phyloP scores from a whole-genome alignment of 2,113 vertebrate species.

The Capreolus pygargus region DNA sequence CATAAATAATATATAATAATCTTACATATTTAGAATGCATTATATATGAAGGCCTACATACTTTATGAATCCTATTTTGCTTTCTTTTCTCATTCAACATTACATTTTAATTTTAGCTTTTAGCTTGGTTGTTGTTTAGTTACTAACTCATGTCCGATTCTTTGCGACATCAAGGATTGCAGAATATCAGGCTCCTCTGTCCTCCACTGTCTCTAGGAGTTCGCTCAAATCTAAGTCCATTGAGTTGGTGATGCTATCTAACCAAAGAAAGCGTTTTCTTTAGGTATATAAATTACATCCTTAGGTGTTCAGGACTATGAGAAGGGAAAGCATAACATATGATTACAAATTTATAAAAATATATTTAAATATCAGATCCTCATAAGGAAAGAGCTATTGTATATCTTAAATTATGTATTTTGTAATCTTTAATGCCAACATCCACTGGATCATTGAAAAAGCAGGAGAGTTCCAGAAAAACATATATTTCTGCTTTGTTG shows the following conservation, averaged over 20 bases:
- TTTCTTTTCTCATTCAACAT: not conserved
- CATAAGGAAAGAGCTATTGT: not conserved
- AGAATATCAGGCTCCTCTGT: not conserved
- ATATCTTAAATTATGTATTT: not conserved
- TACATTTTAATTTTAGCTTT: not conserved
- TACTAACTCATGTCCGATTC: not conserved
- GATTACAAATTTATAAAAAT: not conserved
- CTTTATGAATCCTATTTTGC: not conserved
- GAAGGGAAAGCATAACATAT: not conserved
- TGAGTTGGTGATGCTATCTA: not conserved
- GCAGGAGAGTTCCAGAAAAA: no score
- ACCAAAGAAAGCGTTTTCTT: not conserved
- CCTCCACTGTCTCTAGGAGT: not conserved
- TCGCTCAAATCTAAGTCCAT: not conserved
- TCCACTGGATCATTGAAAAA: no score
- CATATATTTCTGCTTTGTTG: no score
- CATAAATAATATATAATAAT: not conserved
- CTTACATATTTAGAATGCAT: not conserved
- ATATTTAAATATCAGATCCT: not conserved
- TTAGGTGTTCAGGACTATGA: not conserved
- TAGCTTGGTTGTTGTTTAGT: not conserved
- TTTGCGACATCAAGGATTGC: not conserved
- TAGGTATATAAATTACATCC: not conserved
- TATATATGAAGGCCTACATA: not conserved
- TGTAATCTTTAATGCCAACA: not conserved